Percentiles rank a stretch among this genome's conserved stretches.
Conservation (phyloP, 2,888 invertebrate genomes). For the Nineta flava region DNA sequence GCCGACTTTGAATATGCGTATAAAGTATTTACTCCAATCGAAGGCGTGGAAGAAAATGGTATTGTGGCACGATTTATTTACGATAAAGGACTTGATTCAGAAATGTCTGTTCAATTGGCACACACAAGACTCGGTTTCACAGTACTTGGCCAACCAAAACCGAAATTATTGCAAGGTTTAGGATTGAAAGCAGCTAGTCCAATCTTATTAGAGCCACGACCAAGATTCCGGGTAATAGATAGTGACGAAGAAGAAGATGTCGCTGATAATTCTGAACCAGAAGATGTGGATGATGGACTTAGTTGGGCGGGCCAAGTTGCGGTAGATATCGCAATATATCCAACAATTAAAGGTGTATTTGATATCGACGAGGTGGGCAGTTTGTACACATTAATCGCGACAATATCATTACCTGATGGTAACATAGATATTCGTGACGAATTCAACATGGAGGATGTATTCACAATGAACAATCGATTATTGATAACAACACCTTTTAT, state of each 20-base stretch:
- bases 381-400: conserved; percentile 29
- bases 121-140: conserved; percentile 39
- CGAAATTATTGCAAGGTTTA: conserved; percentile 24
- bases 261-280: conserved; percentile 28
- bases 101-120: conserved; percentile 51
- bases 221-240: conserved; percentile 14
- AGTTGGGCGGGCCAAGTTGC: conserved; percentile 38
- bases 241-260: conserved; percentile 18
- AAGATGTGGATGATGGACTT: conserved; percentile 31
- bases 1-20: conserved; percentile 65
- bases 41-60: conserved; percentile 62
- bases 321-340: conserved; percentile 38
- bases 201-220: conserved; percentile 14
- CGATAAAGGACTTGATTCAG: conserved; percentile 47
- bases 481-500: conserved; percentile 37
- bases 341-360: conserved; percentile 36
- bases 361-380: conserved; percentile 36
- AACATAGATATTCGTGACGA: conserved; percentile 37
- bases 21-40: conserved; percentile 60
- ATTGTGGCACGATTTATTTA: conserved; percentile 53
- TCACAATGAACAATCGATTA: conserved; percentile 37
- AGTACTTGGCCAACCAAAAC: conserved; percentile 24
- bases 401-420: conserved; percentile 36
- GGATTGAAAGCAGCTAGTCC: conserved; percentile 20
- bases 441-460: conserved; percentile 32